Conservation (phyloP, 2,797 vertebrate genomes). For the Periophthalmus magnuspinnatus region DNA sequence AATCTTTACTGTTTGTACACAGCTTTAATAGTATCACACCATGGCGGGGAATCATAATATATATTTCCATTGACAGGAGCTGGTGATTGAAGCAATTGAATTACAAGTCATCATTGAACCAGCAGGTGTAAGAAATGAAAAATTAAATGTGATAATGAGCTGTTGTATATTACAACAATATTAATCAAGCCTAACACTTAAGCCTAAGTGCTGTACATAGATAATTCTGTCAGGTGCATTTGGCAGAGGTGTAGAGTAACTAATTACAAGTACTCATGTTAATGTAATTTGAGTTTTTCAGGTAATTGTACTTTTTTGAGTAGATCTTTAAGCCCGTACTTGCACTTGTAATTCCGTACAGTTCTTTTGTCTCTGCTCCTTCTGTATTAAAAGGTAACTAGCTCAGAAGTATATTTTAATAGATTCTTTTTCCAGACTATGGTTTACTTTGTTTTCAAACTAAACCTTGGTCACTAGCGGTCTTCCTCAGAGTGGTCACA, state of each 20-base stretch:
- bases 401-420: too few relatives aligned
- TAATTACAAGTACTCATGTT: too few relatives aligned
- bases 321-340: too few relatives aligned
- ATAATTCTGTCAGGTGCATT: neutral
- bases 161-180: neutral
- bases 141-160: slow-evolving; percentile 9
- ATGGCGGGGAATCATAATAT: neutral
- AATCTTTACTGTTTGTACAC: neutral
- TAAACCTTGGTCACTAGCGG: too few relatives aligned
- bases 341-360: too few relatives aligned
- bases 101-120: neutral
- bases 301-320: too few relatives aligned
- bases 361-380: too few relatives aligned
- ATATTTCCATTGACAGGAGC: neutral
- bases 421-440: too few relatives aligned
- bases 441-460: too few relatives aligned
- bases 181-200: neutral
- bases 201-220: neutral
- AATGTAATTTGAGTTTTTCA: too few relatives aligned
- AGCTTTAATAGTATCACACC: neutral
- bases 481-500: too few relatives aligned
- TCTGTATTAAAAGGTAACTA: too few relatives aligned
- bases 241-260: neutral
- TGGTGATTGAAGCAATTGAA: slow-evolving; percentile 3
- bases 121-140: slow-evolving; percentile 1